phyloP scores from a whole-genome alignment of 2,113 vertebrate species.

The Gracilinanus agilis region DNA sequence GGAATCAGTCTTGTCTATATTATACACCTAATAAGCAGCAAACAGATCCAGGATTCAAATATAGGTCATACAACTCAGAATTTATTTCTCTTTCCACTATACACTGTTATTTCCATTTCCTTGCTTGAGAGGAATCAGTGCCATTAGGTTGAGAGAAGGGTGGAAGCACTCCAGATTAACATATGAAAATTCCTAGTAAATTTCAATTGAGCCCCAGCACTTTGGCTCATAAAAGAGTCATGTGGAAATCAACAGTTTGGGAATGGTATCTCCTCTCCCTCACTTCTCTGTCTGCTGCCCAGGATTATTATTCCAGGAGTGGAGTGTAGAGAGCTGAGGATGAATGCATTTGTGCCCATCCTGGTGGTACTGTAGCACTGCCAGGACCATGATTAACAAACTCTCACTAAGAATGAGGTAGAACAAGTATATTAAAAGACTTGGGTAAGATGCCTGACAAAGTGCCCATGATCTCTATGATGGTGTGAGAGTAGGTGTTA shows the following conservation, averaged over 20 bases:
- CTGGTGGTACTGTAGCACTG: not conserved
- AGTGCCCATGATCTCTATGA: not conserved
- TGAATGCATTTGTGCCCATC: slow-evolving; percentile 10
- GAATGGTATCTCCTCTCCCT: not conserved
- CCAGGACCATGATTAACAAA: not conserved
- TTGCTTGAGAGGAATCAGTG: slow-evolving; percentile 20
- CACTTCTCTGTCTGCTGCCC: not conserved
- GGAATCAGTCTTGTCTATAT: not conserved
- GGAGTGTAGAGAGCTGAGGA: not conserved
- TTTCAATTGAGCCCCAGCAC: slow-evolving; percentile 16
- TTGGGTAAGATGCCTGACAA: accelerated
- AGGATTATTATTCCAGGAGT: not conserved
- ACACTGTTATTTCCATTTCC: not conserved
- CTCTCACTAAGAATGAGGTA: not conserved
- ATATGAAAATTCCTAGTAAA: slow-evolving; percentile 27
- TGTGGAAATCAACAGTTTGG: not conserved
- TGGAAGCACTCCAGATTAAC: not conserved
- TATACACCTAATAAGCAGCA: not conserved
- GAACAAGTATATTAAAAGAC: not conserved
- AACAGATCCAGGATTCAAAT: too few relatives aligned
- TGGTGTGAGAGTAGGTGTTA: not conserved
- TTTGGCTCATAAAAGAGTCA: not conserved
- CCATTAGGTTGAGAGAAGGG: slow-evolving; percentile 36
- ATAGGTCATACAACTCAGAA: not conserved
- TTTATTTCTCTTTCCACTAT: not conserved